phyloP scores from a whole-genome alignment of 2,888 invertebrate genomes.

The Hirtodrosophila confusa region DNA sequence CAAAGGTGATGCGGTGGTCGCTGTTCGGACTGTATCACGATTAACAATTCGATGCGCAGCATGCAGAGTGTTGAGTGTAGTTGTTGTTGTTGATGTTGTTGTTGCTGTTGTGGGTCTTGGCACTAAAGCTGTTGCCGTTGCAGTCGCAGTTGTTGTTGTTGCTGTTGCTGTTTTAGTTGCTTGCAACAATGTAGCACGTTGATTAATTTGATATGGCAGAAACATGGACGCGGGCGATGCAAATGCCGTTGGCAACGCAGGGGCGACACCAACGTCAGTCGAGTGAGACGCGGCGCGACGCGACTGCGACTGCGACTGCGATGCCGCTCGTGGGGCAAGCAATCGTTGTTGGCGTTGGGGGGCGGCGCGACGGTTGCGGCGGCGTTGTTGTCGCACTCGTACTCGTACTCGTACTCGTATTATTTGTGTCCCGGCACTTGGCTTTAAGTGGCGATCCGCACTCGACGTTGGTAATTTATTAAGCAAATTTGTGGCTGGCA shows the following conservation, averaged over 20 bases:
- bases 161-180: constrained; percentile 57
- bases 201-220: constrained; percentile 79
- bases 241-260: constrained; percentile 30
- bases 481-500: constrained; percentile 70
- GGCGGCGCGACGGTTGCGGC: constrained; percentile 12
- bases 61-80: constrained; percentile 39
- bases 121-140: no score
- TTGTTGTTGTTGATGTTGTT: constrained; percentile 28
- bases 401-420: no score
- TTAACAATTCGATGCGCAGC: constrained; percentile 71
- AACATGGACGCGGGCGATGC: constrained; percentile 71
- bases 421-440: constrained; percentile 9
- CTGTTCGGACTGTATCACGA: constrained; percentile 70
- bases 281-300: constrained; percentile 68
- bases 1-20: constrained; percentile 74
- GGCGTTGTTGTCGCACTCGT: not conserved
- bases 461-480: constrained; percentile 73
- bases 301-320: constrained; percentile 20
- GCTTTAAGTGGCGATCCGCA: constrained; percentile 65
- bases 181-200: constrained; percentile 79
- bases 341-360: constrained; percentile 39
- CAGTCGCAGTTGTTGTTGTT: constrained; percentile 11
- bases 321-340: constrained; percentile 2
- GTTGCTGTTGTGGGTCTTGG: constrained; percentile 1
- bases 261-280: constrained; percentile 43